These are phyloP conservation scores for Lasioglossum marginatum DNA, from an alignment of 2,888 invertebrate species.

Conservation along the genomic window DNA sequence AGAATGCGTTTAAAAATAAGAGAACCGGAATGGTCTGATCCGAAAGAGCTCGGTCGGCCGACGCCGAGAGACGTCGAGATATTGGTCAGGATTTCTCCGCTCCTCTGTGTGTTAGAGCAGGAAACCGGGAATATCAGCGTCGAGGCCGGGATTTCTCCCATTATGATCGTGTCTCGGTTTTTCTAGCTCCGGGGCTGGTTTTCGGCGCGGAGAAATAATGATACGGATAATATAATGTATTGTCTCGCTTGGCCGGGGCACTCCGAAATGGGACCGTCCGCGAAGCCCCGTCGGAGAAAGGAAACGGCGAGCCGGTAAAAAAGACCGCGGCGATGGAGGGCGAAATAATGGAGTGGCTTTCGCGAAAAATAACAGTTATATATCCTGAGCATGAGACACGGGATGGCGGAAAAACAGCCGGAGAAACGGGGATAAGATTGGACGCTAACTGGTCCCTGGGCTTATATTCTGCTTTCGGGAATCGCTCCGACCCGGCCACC, in stretches of 20 bases:
- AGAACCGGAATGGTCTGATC: neutral
- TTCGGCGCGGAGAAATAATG: conserved; percentile 79
- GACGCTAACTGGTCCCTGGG: conserved; percentile 78
- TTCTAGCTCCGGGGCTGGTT: conserved; percentile 72
- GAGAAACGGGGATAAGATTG: conserved; percentile 76
- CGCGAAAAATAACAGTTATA: conserved; percentile 82
- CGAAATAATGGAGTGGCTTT: conserved; percentile 78
- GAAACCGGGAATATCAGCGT: conserved; percentile 45
- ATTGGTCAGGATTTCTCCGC: conserved; percentile 41
- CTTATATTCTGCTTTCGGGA: conserved; percentile 72
- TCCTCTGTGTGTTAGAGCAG: conserved; percentile 26
- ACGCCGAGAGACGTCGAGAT: conserved; percentile 6
- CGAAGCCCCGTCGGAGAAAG: conserved; percentile 44
- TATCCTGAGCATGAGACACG: conserved; percentile 74
- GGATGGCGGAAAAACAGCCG: conserved; percentile 76
- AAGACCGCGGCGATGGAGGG: conserved; percentile 57
- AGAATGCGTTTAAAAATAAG: neutral
- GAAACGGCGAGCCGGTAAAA: conserved; percentile 52
- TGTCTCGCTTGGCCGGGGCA: conserved; percentile 78
- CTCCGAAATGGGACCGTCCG: conserved; percentile 74
- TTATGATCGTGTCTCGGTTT: conserved; percentile 76
- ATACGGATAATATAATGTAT: conserved; percentile 81
- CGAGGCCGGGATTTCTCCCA: conserved; percentile 74
- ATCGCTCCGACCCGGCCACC: conserved; percentile 63
- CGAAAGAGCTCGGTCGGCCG: neutral